A percentile compares a stretch with the other conserved stretches of the same genome.
phyloP scores from a whole-genome alignment of 2,113 vertebrate genomes.

The Tychaedon coryphoeus region DNA sequence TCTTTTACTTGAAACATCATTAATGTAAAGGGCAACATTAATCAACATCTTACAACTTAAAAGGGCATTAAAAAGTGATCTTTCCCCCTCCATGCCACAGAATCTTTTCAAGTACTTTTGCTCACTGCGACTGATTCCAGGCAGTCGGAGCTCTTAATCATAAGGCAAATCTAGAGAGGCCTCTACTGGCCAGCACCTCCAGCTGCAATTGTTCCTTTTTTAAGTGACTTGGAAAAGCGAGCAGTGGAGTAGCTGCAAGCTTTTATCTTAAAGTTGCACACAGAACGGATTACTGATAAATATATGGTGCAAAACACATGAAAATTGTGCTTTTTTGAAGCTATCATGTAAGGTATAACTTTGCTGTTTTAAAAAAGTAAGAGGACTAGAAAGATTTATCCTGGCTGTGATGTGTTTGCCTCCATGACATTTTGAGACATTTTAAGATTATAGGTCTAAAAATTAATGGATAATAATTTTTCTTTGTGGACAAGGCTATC shows the following conservation, averaged over 20 bases:
- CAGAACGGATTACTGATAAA: constrained; percentile 28
- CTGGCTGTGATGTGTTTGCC: constrained; percentile 22
- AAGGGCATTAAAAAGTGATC: constrained; percentile 84
- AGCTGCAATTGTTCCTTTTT: constrained; percentile 54
- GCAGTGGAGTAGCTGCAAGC: neutral
- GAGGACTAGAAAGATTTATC: constrained; percentile 44
- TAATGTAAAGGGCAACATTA: constrained; percentile 88
- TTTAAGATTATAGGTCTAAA: constrained; percentile 56
- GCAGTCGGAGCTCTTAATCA: constrained; percentile 21
- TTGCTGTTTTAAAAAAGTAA: neutral
- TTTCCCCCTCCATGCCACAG: constrained; percentile 57
- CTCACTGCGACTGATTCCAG: constrained; percentile 42
- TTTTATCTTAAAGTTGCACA: constrained; percentile 54
- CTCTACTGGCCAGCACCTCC: constrained; percentile 85
- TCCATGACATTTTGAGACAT: constrained; percentile 10
- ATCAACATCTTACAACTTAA: constrained; percentile 84
- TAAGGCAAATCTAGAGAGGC: constrained; percentile 93
- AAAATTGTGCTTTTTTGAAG: constrained; percentile 43
- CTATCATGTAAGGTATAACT: neutral
- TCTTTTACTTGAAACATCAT: constrained; percentile 86
- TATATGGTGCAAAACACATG: neutral
- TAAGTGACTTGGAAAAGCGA: neutral
- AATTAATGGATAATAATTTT: constrained; percentile 15
- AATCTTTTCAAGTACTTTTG: constrained; percentile 80
- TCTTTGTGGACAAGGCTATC: neutral